A percentile compares a stretch with the other conserved stretches of the same genome.
Conservation (phyloP, 2,113 vertebrate genomes). For the Scomber scombrus region DNA sequence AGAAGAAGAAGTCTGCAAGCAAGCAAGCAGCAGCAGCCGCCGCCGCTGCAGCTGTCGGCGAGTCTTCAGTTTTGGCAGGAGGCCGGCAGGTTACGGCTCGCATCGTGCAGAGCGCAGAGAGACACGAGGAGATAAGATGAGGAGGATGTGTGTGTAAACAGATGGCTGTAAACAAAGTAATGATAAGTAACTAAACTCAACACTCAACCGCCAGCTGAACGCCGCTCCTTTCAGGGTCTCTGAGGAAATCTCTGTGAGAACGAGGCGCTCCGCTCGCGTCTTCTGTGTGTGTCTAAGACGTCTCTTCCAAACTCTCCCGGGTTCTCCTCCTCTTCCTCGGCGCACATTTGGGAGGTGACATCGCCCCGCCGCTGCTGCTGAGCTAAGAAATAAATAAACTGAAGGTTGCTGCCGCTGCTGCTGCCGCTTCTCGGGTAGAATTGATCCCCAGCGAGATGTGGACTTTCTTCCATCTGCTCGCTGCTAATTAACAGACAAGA, state of each 20-base stretch:
- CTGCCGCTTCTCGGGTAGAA: conserved; percentile 63
- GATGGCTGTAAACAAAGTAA: conserved; percentile 80
- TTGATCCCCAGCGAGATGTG: conserved; percentile 77
- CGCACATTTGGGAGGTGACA: conserved; percentile 74
- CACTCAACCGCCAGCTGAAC: conserved; percentile 57
- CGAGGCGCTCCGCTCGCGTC: conserved; percentile 33
- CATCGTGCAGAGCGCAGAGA: conserved; percentile 15
- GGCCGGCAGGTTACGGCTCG: conserved; percentile 57
- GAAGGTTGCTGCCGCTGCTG: conserved; percentile 8
- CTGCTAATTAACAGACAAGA: conserved; percentile 83
- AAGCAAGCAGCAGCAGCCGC: conserved; percentile 4
- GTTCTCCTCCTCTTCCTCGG: conserved; percentile 50
- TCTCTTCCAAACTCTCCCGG: conserved; percentile 55
- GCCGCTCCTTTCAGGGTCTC: conserved; percentile 55
- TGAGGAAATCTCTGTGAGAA: conserved; percentile 63
- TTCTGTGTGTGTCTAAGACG: conserved; percentile 61
- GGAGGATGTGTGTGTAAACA: conserved; percentile 71
- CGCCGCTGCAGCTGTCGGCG: conserved; percentile 41
- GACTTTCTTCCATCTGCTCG: conserved; percentile 82
- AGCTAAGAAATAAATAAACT: conserved; percentile 77
- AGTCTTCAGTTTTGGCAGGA: conserved; percentile 52
- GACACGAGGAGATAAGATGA: conserved; percentile 50
- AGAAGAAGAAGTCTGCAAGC: background rate
- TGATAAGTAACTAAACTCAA: conserved; percentile 77
- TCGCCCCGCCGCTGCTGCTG: conserved; percentile 45